These are phyloP conservation scores for Zelleria hepariella DNA, from an alignment of 2,888 invertebrate species.

Conservation along the genomic window DNA sequence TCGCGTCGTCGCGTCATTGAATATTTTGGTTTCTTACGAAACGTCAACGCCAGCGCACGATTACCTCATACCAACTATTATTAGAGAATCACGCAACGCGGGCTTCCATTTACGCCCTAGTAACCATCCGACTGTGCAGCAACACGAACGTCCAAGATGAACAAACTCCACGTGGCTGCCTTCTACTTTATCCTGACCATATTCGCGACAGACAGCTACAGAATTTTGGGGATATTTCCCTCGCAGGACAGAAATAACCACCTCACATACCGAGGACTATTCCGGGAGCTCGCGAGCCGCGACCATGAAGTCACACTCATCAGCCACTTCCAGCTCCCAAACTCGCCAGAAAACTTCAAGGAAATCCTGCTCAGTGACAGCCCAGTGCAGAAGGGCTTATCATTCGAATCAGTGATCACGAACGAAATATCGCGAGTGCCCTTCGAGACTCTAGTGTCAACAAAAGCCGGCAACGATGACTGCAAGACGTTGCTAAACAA, in stretches of 20 bases:
- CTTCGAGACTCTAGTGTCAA: conserved; percentile 58
- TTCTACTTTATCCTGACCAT: conserved; percentile 21
- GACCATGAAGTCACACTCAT: conserved; percentile 70
- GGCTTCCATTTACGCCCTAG: conserved; percentile 51
- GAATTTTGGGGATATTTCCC: conserved; percentile 68
- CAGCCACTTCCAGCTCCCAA: conserved; percentile 58
- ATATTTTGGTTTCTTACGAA: conserved; percentile 63
- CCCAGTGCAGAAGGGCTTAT: conserved; percentile 51
- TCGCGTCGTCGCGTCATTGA: conserved; percentile 34
- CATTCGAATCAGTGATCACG: conserved; percentile 61
- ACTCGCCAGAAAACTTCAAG: conserved; percentile 63
- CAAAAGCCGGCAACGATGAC: conserved; percentile 63
- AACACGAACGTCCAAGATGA: conserved; percentile 39
- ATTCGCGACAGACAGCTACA: conserved; percentile 45
- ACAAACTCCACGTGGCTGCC: conserved; percentile 3
- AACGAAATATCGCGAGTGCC: conserved; percentile 61
- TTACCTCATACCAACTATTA: conserved; percentile 69
- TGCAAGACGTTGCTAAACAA: conserved; percentile 64
- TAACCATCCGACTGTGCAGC: conserved; percentile 44
- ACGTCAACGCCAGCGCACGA: conserved; percentile 48
- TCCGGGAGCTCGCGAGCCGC: conserved; percentile 61
- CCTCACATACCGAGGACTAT: conserved; percentile 58
- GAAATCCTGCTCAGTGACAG: conserved; percentile 65
- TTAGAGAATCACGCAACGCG: conserved; percentile 54
- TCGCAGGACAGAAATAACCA: conserved; percentile 66